Evolutionary conservation across 1,140 invertebrate genomes (phyloP).

Genomic region (Zaprionus nigranus): DNA sequence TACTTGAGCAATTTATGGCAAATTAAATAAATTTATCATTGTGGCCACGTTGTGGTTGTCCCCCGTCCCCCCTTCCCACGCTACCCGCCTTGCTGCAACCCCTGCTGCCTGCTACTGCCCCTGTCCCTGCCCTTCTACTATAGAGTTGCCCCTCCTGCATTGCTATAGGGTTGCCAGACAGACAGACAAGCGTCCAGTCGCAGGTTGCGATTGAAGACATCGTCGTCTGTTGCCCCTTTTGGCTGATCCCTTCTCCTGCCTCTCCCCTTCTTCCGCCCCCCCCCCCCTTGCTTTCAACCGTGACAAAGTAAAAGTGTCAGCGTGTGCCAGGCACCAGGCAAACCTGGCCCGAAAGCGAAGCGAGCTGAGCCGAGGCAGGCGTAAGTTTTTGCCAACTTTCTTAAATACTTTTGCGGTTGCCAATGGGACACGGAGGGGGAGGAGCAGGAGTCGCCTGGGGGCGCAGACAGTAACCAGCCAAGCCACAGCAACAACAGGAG

Average conservation of each 20-base stretch:
- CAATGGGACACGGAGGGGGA: conserved; percentile 8
- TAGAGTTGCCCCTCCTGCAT: neutral
- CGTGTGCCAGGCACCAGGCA: conserved; percentile 72
- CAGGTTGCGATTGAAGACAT: neutral
- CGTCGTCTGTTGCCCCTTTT: too few relatives aligned
- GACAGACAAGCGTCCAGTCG: conserved; percentile 4
- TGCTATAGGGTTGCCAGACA: neutral
- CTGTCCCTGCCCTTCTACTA: neutral
- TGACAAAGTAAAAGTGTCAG: conserved; percentile 80
- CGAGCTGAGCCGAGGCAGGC: conserved; percentile 11
- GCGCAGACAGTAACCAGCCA: neutral
- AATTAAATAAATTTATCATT: conserved; percentile 83
- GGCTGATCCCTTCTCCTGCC: too few relatives aligned
- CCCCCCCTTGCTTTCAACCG: neutral
- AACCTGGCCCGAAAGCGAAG: conserved; percentile 17
- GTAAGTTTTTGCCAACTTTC: conserved; percentile 67
- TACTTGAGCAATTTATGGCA: conserved; percentile 79
- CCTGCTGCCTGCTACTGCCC: neutral
- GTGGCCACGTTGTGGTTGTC: conserved; percentile 44
- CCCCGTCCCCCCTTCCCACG: too few relatives aligned
- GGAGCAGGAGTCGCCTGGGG: neutral
- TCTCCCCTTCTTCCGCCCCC: too few relatives aligned
- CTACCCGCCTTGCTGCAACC: neutral
- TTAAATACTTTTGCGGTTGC: conserved; percentile 78
- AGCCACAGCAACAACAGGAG: conserved; percentile 5